Evolutionary conservation across 2,113 vertebrate genomes (phyloP).

Genomic region (Asarcornis scutulata): DNA sequence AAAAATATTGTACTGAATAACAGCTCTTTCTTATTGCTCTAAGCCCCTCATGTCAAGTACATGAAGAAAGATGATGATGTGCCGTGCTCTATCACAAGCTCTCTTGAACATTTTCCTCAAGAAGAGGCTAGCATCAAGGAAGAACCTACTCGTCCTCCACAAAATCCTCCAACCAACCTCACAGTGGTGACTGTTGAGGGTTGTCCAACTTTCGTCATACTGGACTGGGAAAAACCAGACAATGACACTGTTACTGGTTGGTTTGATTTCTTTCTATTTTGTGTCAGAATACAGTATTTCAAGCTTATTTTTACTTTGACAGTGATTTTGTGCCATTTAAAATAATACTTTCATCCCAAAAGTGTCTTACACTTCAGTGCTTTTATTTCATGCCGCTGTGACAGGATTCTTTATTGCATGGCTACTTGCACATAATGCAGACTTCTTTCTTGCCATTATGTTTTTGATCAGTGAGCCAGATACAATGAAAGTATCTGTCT

Average conservation of each 20-base stretch:
- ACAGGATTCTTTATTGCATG: not conserved
- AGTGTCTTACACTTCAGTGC: not conserved
- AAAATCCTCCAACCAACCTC: conserved; percentile 89
- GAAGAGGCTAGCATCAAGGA: conserved; percentile 78
- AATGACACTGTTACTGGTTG: conserved; percentile 93
- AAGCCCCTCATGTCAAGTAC: conserved; percentile 92
- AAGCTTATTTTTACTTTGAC: not conserved
- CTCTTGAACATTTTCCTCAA: conserved; percentile 86
- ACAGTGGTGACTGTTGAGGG: conserved; percentile 96
- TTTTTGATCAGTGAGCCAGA: not conserved
- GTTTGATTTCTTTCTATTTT: conserved; percentile 26
- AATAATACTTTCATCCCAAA: not conserved
- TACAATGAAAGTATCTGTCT: not conserved
- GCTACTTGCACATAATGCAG: not conserved
- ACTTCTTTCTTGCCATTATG: not conserved
- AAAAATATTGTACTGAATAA: not conserved
- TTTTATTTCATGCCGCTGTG: not conserved
- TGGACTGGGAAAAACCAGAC: conserved; percentile 91
- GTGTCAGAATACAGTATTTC: not conserved
- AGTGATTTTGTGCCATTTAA: not conserved
- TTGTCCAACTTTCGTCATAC: conserved; percentile 92
- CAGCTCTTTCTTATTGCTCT: not conserved
- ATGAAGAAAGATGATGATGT: conserved; percentile 87
- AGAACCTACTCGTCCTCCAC: conserved; percentile 84
- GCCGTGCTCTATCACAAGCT: conserved; percentile 95